Percentiles rank a stretch among this genome's conserved stretches.
These are phyloP conservation scores for Acronicta alni DNA, from an alignment of 2,888 invertebrate species.

Conservation along the genomic window DNA sequence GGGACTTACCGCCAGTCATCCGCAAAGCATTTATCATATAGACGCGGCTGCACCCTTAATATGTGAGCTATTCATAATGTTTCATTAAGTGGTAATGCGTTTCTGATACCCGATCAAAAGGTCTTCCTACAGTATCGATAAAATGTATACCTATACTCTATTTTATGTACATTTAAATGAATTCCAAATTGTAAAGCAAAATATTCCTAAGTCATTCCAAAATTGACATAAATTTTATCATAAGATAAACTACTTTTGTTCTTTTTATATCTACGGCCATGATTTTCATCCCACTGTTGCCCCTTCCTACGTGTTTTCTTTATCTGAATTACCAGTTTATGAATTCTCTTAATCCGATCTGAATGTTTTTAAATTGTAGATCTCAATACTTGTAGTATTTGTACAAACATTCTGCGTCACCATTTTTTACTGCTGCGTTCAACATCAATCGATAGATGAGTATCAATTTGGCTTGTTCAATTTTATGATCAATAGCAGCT, in stretches of 20 bases:
- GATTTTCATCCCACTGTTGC: constrained; percentile 25
- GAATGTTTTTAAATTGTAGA: constrained; percentile 24
- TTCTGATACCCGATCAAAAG: constrained; percentile 69
- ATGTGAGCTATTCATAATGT: constrained; percentile 84
- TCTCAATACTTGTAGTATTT: constrained; percentile 25
- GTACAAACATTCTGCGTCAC: constrained; percentile 40
- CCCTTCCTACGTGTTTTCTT: constrained; percentile 12
- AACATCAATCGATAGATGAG: constrained; percentile 43
- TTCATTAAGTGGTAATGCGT: constrained; percentile 86
- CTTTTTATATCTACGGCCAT: constrained; percentile 16
- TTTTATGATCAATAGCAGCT: constrained; percentile 57
- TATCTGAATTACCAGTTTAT: constrained; percentile 13
- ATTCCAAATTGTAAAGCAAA: constrained; percentile 21
- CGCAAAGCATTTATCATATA: constrained; percentile 83
- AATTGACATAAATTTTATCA: constrained; percentile 12
- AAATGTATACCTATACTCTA: constrained; percentile 23
- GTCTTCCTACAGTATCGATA: constrained; percentile 18
- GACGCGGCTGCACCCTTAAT: constrained; percentile 83
- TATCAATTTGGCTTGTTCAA: constrained; percentile 50
- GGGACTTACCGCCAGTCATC: constrained; percentile 81
- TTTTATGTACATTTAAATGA: constrained; percentile 28
- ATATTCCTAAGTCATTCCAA: constrained; percentile 22
- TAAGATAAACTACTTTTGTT: constrained; percentile 17
- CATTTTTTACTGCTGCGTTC: constrained; percentile 23
- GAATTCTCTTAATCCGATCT: constrained; percentile 26